These are phyloP conservation scores for Paradoxurus hermaphroditus DNA, from an alignment of 2,113 vertebrate genomes.

Conservation along the genomic window DNA sequence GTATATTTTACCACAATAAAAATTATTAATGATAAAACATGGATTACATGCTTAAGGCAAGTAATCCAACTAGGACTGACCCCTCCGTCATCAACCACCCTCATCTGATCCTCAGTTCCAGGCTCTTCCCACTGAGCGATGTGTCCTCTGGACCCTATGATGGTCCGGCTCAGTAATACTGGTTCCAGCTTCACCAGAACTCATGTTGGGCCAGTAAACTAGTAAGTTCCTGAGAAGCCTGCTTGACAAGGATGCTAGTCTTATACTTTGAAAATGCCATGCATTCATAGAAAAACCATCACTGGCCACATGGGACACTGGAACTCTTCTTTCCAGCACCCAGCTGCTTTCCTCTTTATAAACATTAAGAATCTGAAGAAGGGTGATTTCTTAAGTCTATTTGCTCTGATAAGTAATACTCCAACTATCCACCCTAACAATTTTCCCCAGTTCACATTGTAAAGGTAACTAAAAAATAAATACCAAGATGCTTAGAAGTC, in stretches of 20 bases:
- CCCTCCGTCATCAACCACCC: not conserved
- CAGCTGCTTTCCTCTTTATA: not conserved
- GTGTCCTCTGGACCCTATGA: fast-evolving
- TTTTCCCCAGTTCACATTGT: not conserved
- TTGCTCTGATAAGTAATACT: not conserved
- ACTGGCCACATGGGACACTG: not conserved
- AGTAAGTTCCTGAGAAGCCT: not conserved
- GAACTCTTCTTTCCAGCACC: not conserved
- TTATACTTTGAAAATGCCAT: not conserved
- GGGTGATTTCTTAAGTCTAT: not conserved
- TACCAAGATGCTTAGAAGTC: not conserved
- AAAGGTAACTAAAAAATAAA: slow-evolving; percentile 9
- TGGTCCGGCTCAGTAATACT: not conserved
- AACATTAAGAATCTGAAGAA: not conserved
- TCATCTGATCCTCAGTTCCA: not conserved
- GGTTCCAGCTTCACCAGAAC: not conserved
- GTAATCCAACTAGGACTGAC: fast-evolving
- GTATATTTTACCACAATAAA: not conserved
- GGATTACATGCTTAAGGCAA: not conserved
- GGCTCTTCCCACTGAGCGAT: not conserved
- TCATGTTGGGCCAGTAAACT: not conserved
- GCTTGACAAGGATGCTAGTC: not conserved
- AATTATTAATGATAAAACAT: not conserved
- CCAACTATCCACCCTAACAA: not conserved
- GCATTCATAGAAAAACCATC: not conserved